phyloP scores from a whole-genome alignment of 2,888 invertebrate species.

The Limnephilus marmoratus region DNA sequence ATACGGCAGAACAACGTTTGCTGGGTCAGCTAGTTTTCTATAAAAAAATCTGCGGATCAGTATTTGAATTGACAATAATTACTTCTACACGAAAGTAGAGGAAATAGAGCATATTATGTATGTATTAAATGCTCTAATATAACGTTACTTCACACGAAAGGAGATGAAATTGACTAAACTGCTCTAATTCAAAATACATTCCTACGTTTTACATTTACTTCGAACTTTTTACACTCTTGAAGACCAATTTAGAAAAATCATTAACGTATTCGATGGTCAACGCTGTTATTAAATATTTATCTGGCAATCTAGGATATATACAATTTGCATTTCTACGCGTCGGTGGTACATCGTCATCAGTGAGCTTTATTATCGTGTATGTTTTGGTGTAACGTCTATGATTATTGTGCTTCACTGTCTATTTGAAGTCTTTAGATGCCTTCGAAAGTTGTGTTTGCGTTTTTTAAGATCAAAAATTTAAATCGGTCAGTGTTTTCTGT shows the following conservation, averaged over 20 bases:
- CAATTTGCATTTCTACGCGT: no score
- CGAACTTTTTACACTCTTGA: not conserved
- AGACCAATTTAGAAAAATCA: no score
- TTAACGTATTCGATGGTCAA: no score
- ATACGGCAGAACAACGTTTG: no score
- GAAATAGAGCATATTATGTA: not conserved
- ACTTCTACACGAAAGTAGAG: not conserved
- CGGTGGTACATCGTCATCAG: no score
- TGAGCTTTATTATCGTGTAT: no score
- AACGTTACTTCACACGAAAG: not conserved
- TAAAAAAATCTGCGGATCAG: not conserved
- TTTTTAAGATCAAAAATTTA: not conserved
- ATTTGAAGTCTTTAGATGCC: not conserved
- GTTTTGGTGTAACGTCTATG: not conserved
- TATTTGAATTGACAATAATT: not conserved
- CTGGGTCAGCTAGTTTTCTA: not conserved
- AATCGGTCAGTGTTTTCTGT: not conserved
- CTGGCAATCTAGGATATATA: no score
- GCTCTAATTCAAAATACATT: not conserved
- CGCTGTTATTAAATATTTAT: no score
- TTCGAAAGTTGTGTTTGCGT: not conserved
- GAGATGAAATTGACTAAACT: not conserved
- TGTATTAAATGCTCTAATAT: no score
- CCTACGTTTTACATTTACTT: not conserved
- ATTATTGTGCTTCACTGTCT: not conserved